Evolutionary conservation across 1,140 invertebrate genomes (phyloP).

Genomic region (Periplaneta americana): DNA sequence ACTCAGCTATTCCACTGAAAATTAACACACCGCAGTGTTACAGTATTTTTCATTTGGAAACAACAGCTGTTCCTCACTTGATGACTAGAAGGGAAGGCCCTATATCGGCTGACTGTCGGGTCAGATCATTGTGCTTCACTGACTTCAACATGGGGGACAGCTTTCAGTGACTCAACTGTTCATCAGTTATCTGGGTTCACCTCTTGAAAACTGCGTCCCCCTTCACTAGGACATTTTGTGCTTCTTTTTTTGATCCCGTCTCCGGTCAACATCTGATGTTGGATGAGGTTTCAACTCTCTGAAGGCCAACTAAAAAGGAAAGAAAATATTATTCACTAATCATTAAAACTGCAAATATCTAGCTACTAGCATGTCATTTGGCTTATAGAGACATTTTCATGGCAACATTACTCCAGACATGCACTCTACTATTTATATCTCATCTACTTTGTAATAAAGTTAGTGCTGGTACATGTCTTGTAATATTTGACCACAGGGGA

Average conservation of each 20-base stretch:
- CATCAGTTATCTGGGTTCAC: background rate
- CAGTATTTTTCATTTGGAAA: background rate
- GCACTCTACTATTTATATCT: too few species aligned
- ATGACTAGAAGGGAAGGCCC: background rate
- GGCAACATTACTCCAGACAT: too few species aligned
- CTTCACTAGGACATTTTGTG: slow-evolving; percentile 38
- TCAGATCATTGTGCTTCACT: background rate
- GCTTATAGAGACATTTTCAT: background rate
- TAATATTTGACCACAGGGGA: too few species aligned
- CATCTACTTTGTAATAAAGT: too few species aligned
- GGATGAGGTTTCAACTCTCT: slow-evolving; percentile 50
- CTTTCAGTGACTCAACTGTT: background rate
- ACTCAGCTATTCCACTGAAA: background rate
- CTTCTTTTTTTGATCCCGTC: slow-evolving; percentile 48
- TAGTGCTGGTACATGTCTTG: too few species aligned
- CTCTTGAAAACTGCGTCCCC: background rate
- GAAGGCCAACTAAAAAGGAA: slow-evolving; percentile 37
- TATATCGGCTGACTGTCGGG: too few species aligned
- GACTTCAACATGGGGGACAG: background rate
- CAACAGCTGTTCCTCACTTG: background rate
- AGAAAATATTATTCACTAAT: too few species aligned
- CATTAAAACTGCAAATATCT: background rate
- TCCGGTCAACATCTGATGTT: slow-evolving; percentile 38
- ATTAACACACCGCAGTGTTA: background rate
- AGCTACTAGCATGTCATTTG: too few species aligned